Evolutionary conservation across 2,888 invertebrate species (phyloP).

Genomic region (Tuberolachnus salignus): DNA sequence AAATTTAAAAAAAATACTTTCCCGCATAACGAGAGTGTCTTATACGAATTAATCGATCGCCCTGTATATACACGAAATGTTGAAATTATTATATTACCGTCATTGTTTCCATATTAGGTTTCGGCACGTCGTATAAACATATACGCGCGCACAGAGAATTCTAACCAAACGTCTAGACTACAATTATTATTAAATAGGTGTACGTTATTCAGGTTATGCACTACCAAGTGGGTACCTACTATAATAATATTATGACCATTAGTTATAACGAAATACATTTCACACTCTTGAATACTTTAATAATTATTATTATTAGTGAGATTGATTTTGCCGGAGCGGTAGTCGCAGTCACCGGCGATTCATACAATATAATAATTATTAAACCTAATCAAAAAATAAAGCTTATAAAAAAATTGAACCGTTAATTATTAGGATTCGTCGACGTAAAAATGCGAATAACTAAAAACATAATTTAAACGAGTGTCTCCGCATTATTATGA

Average conservation of each 20-base stretch:
- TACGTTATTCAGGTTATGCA: slow-evolving; percentile 20
- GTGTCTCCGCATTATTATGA: no score
- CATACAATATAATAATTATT: no score
- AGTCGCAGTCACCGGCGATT: no score
- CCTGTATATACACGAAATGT: background rate
- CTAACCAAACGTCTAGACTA: slow-evolving; percentile 27
- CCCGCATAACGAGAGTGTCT: no score
- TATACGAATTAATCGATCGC: no score
- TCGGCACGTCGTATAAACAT: slow-evolving; percentile 31
- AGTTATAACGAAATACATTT: slow-evolving; percentile 35
- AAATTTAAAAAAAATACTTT: no score
- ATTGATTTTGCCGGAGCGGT: no score
- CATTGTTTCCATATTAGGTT: slow-evolving; percentile 49
- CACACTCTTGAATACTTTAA: slow-evolving; percentile 15
- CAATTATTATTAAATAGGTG: background rate
- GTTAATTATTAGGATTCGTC: no score
- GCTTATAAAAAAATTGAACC: no score
- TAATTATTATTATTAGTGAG: slow-evolving; percentile 24
- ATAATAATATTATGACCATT: background rate
- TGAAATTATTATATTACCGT: slow-evolving; percentile 26
- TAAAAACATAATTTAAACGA: no score
- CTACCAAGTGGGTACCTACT: background rate
- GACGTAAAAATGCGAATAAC: no score
- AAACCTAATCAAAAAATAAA: no score
- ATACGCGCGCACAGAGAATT: slow-evolving; percentile 4